Evolutionary conservation across 1,140 invertebrate genomes (phyloP), one percentile per base, ranked within the genome.

Genomic region (Drosophila parvula): DNA sequence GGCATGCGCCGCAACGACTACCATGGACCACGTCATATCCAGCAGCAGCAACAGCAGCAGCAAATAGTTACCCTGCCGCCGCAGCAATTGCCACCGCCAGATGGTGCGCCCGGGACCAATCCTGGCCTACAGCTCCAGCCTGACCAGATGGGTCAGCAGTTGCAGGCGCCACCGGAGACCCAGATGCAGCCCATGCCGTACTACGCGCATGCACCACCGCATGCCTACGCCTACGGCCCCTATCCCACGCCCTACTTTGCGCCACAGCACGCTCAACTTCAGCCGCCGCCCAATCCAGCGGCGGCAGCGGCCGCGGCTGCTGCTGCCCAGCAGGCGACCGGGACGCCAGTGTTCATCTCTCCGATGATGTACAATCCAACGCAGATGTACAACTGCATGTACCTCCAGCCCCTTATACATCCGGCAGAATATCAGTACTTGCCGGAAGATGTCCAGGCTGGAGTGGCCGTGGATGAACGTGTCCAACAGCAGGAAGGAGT

Each of bases 271-370:
- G 83, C 60, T 1, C 79, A 76, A 5, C 59, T 81, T 22, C 82
- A 81, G 59, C 65, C 75, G 11, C 74, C 74, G 16, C 83, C 79
- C 3, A 89, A 79, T 70, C 57, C 79, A 6, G 48, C 76, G 56
- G 78, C 77, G 30, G 47, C 38, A 14, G 64, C n/a, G n/a, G 22
- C 74, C 55, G 79, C 79, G 43, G 53, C 43, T 6, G 63, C 79
- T 11, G 74, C 85, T 32, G 85, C 91, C 9, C 89, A 91, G 51
- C 91, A 91, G 59, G 88, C 79, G 14, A 74, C 90, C 4, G 90
- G 90, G 0, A 44, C 70, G 0, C 91, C 91, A 7, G 28, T 91
- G 5, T 92, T 73, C 53, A 56, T 91, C 28, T 67, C 89, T 7
- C 61, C 70, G 22, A 9, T 77, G 36, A 43, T 77, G 62, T 92